Conservation (phyloP, 1,140 invertebrate species). For the Temnothorax longispinosus region DNA sequence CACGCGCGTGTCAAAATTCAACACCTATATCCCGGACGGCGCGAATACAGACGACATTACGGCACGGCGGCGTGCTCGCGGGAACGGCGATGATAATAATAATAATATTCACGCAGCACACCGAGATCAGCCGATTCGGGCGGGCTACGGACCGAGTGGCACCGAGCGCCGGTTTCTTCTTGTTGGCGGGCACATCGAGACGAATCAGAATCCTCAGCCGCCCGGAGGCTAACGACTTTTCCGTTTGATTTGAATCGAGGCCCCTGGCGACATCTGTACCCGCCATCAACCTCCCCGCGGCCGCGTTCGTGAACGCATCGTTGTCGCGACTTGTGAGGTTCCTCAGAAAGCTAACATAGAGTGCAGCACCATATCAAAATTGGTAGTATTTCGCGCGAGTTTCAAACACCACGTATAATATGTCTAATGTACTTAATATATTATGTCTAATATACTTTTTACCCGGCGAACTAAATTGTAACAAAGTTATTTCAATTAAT, state of each 20-base stretch:
- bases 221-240: conserved; percentile 60
- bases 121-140: not conserved
- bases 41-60: not conserved
- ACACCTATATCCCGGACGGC: not conserved
- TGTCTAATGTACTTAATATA: too few species aligned
- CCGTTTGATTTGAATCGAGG: conserved; percentile 63
- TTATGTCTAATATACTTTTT: too few species aligned
- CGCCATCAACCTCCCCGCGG: not conserved
- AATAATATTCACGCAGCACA: not conserved
- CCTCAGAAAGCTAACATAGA: too few species aligned
- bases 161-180: not conserved
- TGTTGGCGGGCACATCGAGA: conserved; percentile 26
- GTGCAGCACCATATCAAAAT: too few species aligned
- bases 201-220: not conserved
- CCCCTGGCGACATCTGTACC: conserved; percentile 46
- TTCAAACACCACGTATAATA: too few species aligned
- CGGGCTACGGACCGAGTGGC: too few species aligned
- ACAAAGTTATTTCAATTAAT: too few species aligned
- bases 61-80: not conserved
- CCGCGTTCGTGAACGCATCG: not conserved
- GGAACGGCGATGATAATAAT: not conserved
- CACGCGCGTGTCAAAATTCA: not conserved
- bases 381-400: too few species aligned
- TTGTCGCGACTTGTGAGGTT: too few species aligned
- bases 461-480: too few species aligned